Evolutionary conservation across 2,113 vertebrate genomes (phyloP).

Genomic region (Macrotis lagotis): DNA sequence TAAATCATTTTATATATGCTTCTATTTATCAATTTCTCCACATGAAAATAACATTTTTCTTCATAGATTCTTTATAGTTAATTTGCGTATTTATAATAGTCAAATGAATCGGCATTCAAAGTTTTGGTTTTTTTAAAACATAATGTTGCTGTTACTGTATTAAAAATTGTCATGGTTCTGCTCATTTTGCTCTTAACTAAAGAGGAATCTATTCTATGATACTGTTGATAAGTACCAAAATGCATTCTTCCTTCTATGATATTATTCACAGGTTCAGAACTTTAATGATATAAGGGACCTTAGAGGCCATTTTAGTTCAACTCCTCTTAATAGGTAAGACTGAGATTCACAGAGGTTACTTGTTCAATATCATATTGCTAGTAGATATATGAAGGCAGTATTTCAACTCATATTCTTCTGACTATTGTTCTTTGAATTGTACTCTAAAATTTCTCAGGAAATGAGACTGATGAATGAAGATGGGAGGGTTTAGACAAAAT

Average conservation of each 20-base stretch:
- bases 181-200: not conserved
- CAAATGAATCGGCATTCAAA: no score
- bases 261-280: not conserved
- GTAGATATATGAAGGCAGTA: not conserved
- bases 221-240: not conserved
- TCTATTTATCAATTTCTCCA: no score
- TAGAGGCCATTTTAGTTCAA: not conserved
- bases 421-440: not conserved
- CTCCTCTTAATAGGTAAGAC: not conserved
- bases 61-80: no score
- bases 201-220: not conserved
- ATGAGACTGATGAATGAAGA: not conserved
- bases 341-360: not conserved
- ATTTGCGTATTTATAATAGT: no score
- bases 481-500: not conserved
- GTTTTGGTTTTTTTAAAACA: no score
- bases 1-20: no score
- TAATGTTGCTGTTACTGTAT: no score
- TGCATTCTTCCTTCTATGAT: not conserved
- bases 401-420: not conserved
- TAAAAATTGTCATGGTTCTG: no score
- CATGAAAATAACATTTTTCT: no score
- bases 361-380: not conserved
- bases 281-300: not conserved
- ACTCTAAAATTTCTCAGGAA: not conserved